Base-by-base conservation (phyloP, 2,888 invertebrate species). In the Cloeon dipterum region DNA sequence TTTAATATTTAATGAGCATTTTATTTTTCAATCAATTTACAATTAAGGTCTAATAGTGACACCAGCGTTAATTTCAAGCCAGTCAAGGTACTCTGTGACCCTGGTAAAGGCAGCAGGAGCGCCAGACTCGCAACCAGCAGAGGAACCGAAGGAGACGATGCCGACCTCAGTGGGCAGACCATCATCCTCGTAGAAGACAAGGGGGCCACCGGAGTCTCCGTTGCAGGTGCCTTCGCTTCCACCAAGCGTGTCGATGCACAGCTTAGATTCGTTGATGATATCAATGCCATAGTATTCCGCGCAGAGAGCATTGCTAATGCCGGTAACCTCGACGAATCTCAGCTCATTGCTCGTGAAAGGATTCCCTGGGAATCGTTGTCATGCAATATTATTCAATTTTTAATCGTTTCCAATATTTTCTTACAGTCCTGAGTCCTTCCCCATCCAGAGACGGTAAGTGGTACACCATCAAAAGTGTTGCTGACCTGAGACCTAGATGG, bases 71-170 rank as follows among this genome's bases (percentile, higher is more conserved):
- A 41, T 29, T 35, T 43, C 42, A 35, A 59, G 57, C 56, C 56
- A 59, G 16, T 47, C 42, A 8, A 52, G 36, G 44, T 47, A 57
- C 17, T 48, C 45, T 26, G 54, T 51, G 20, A 57, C 47, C 41
- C 58, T 50, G 14, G 54, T 47, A 44, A 50, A 59, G 21, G 51
- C 59, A 14, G 52, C 54, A 3, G 58, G 58, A 11, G 46, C 42
- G 1, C 53, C 52, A 10, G 38, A 41, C 38, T 50, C 46, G 42
- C 59, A 58, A n/a, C 57, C 56, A 14, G 44, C 43, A 13, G 38
- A 26, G 3, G 55, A 45, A 2, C 49, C 47, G 46, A 58, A 59
- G 8, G 55, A 57, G 25, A 52, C 50, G 18, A 52, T 42, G n/a
- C 53, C 52, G 17, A 50, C 42, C 46, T 51, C 48, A 14, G 45